These are phyloP conservation scores for Rhyacophila brunnea DNA, from an alignment of 1,140 invertebrate genomes.

Conservation along the genomic window DNA sequence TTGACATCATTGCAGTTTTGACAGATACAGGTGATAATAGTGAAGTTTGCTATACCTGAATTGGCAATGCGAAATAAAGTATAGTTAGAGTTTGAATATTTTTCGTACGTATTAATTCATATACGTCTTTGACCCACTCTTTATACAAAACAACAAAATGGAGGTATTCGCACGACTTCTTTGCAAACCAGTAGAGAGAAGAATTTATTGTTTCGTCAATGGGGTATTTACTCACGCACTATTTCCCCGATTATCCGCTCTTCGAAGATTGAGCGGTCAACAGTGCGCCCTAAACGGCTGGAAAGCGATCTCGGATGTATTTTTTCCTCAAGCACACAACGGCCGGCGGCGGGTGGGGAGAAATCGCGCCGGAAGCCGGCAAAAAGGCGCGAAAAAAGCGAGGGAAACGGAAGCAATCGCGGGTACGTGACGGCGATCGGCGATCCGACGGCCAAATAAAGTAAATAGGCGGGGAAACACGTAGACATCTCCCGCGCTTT, in stretches of 20 bases:
- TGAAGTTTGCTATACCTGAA: too few species aligned
- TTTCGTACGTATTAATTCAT: too few species aligned
- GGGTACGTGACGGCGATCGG: constrained; percentile 30
- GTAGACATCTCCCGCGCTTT: constrained; percentile 6
- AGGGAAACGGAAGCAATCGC: constrained; percentile 35
- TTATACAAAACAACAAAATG: too few species aligned
- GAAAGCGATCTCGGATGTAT: background rate
- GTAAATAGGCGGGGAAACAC: constrained; percentile 20
- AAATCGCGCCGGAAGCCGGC: constrained; percentile 8
- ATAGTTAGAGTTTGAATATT: too few species aligned
- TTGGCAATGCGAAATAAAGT: too few species aligned
- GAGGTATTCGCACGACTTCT: too few species aligned
- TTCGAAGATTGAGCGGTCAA: background rate
- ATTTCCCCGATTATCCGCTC: background rate
- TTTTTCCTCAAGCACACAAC: constrained; percentile 1
- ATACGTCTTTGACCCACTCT: too few species aligned
- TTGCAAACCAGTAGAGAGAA: too few species aligned
- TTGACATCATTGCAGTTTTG: too few species aligned
- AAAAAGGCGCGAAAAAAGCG: constrained; percentile 13
- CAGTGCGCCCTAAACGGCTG: background rate
- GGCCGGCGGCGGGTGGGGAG: constrained; percentile 1
- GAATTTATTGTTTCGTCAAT: too few species aligned
- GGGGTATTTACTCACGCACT: too few species aligned
- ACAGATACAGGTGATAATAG: too few species aligned
- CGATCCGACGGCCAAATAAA: constrained; percentile 27